Evolutionary conservation across 2,113 vertebrate species (phyloP).

Genomic region (Microtus oregoni): DNA sequence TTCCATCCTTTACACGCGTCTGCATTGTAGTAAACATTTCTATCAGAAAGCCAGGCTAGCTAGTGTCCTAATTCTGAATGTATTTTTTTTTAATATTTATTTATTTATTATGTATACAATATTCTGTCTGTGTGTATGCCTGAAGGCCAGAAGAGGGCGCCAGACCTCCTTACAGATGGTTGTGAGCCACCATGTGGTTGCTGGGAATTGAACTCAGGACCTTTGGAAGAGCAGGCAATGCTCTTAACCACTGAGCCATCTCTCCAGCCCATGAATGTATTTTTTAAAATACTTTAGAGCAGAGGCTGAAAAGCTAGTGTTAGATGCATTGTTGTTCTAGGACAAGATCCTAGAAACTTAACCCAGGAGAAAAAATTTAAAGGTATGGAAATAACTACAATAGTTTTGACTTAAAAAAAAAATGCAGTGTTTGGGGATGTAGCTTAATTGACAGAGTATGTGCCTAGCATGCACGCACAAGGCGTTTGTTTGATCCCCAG

Average conservation of each 20-base stretch:
- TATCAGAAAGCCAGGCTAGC: background rate
- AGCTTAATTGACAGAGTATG: background rate
- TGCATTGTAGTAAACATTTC: background rate
- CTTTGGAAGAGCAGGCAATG: too few relatives aligned
- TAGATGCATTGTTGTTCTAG: background rate
- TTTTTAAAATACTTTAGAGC: background rate
- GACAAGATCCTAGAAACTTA: constrained; percentile 5
- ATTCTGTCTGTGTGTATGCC: too few relatives aligned
- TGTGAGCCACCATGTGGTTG: too few relatives aligned
- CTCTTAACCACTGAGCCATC: too few relatives aligned
- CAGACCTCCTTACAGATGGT: too few relatives aligned
- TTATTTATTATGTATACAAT: too few relatives aligned
- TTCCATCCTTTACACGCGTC: too few relatives aligned
- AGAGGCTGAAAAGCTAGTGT: background rate
- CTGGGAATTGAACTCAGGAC: too few relatives aligned
- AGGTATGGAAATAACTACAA: background rate
- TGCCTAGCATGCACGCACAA: fast-evolving
- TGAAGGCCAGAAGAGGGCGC: too few relatives aligned
- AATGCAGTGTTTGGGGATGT: too few relatives aligned
- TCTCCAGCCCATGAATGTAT: too few relatives aligned
- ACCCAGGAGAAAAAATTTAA: background rate
- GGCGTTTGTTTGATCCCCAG: background rate
- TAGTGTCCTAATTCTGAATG: background rate
- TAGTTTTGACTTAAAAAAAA: background rate
- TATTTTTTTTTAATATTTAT: too few relatives aligned